Evolutionary conservation across 2,113 vertebrate genomes (phyloP), one percentile per base, ranked within the genome.

Genomic region (Bubo blakistoni): DNA sequence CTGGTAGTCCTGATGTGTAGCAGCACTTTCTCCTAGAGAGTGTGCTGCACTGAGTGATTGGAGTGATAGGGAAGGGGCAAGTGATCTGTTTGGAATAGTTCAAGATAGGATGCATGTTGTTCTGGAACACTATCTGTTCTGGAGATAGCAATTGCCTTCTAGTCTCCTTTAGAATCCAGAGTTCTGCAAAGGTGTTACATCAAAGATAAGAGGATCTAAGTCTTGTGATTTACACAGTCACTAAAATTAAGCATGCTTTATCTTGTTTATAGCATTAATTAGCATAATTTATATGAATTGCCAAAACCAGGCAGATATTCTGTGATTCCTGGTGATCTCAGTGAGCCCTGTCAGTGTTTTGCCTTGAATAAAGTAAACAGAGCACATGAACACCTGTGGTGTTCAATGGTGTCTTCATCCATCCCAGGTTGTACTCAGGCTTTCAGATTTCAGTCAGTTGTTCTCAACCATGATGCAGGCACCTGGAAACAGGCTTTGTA

Each of bases 371-470:
- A 80, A 47, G 7, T 11, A 66, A 83, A 47, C 26, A 54, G 38
- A 67, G 24, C 0, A 0, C 5, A 3, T 38, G 14, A 76, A n/a
- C 19, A 15, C 18, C 36, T 40, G 11, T 36, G 40, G 29, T 62
- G n/a, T 78, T 67, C 70, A 72, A 1, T 1, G 1, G 20, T 49
- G 24, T 13, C 15, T 12, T 82, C 65, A 62, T 73, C 65, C 19
- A 52, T 19, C 34, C 22, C 32, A 52, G 26, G 4, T 1, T 49
- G 19, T 17, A 8, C 49, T 72, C 40, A 61, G 46, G 13, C 29
- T 90, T 54, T 69, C 27, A 36, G 15, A 36, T 76, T 95, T 79
- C 65, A 34, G 6, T 29, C 22, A 3, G 1, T 38, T 88, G 32
- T n/a, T 47, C 42, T 92, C 47, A 67, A 76, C 15, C 17, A 11